These are phyloP conservation scores for Triplophysa siluroides DNA, from an alignment of 2,113 vertebrate genomes.

Conservation along the genomic window DNA sequence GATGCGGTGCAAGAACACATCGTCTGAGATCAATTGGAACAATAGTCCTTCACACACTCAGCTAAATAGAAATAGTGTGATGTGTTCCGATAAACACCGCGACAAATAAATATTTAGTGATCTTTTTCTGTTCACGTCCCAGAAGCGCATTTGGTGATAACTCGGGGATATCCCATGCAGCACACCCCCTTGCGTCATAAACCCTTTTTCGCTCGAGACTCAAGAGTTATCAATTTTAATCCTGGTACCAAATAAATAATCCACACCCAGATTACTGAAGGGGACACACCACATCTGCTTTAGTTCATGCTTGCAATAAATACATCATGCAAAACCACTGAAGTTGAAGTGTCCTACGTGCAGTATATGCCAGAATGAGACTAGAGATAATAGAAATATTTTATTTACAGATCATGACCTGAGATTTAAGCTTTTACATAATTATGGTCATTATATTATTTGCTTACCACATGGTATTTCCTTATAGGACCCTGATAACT, in stretches of 20 bases:
- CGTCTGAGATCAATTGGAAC: not conserved
- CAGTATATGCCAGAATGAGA: no score
- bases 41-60: not conserved
- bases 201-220: not conserved
- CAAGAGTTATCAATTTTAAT: not conserved
- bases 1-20: not conserved
- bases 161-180: not conserved
- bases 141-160: not conserved
- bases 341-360: no score
- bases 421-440: no score
- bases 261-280: not conserved
- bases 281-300: not conserved
- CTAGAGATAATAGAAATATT: no score
- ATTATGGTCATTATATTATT: no score
- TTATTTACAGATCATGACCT: no score
- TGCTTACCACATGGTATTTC: not conserved
- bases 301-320: not conserved
- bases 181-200: conserved; percentile 3
- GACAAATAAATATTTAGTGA: not conserved
- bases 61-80: no score
- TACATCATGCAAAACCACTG: not conserved
- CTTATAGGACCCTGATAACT: not conserved
- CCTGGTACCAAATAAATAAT: conserved; percentile 2
- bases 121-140: no score
- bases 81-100: not conserved